Evolutionary conservation across 2,113 vertebrate species (phyloP).

Genomic region (Cebidichthys violaceus): DNA sequence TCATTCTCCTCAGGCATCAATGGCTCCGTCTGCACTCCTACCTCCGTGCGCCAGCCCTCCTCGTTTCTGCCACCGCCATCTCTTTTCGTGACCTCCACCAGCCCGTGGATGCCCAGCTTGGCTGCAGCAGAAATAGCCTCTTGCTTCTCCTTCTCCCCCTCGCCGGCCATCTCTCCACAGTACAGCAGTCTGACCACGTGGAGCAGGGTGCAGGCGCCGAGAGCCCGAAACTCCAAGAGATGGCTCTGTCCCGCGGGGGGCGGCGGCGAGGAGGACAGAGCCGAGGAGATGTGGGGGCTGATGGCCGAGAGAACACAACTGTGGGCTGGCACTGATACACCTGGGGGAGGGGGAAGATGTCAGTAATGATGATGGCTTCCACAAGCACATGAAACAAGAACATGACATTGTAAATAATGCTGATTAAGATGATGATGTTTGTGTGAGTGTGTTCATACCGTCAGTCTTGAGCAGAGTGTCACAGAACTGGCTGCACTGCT

Average conservation of each 20-base stretch:
- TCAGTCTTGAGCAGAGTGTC: constrained; percentile 88
- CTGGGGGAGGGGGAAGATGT: constrained; percentile 70
- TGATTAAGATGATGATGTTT: neutral
- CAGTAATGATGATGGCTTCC: constrained; percentile 36
- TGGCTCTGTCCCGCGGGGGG: constrained; percentile 69
- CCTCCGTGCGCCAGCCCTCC: constrained; percentile 4
- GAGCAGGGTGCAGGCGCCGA: constrained; percentile 84
- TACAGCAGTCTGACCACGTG: constrained; percentile 89
- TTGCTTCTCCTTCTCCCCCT: constrained; percentile 83
- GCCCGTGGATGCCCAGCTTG: constrained; percentile 85
- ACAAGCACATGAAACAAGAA: neutral
- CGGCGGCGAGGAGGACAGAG: constrained; percentile 72
- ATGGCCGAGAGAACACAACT: constrained; percentile 89
- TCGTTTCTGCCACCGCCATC: neutral
- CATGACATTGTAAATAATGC: neutral
- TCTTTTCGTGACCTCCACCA: constrained; percentile 72
- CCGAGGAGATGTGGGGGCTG: constrained; percentile 88
- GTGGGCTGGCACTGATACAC: constrained; percentile 87
- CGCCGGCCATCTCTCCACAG: constrained; percentile 87
- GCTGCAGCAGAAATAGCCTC: constrained; percentile 88
- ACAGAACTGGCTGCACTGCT: constrained; percentile 87
- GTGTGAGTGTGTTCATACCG: constrained; percentile 79
- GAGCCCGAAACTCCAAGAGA: constrained; percentile 84
- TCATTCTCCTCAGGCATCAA: constrained; percentile 15
- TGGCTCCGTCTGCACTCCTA: constrained; percentile 68